These are phyloP conservation scores for Pelusios castaneus DNA, from an alignment of 2,113 vertebrate species.

Conservation along the genomic window DNA sequence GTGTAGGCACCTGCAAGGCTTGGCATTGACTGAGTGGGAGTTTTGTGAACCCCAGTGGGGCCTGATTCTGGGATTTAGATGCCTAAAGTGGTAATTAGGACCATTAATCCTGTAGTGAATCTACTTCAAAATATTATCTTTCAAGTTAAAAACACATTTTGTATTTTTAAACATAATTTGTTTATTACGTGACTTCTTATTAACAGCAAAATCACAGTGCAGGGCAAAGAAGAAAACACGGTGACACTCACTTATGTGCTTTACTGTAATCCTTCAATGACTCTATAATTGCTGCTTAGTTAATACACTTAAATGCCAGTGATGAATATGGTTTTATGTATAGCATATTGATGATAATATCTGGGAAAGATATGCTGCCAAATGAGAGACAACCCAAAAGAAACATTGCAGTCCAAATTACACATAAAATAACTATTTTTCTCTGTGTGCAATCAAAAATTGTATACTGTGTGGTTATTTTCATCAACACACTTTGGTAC, in stretches of 20 bases:
- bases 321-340: constrained; percentile 64
- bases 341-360: constrained; percentile 69
- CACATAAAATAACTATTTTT: constrained; percentile 59
- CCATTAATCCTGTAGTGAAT: too few species aligned
- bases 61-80: neutral
- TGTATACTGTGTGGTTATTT: constrained; percentile 55
- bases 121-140: neutral
- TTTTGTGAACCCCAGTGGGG: neutral
- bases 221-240: neutral
- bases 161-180: constrained; percentile 30
- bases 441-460: constrained; percentile 57
- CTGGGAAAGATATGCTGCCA: constrained; percentile 49
- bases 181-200: constrained; percentile 38
- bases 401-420: constrained; percentile 65
- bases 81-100: neutral
- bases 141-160: neutral
- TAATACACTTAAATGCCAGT: constrained; percentile 68
- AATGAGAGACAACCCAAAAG: constrained; percentile 65
- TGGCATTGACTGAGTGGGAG: neutral
- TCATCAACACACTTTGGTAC: constrained; percentile 66
- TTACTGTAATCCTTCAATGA: constrained; percentile 31
- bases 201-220: neutral
- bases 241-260: neutral
- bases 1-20: neutral
- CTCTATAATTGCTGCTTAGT: constrained; percentile 69